Evolutionary conservation across 2,797 vertebrate genomes (phyloP).

Genomic region (Chelonia mydas): DNA sequence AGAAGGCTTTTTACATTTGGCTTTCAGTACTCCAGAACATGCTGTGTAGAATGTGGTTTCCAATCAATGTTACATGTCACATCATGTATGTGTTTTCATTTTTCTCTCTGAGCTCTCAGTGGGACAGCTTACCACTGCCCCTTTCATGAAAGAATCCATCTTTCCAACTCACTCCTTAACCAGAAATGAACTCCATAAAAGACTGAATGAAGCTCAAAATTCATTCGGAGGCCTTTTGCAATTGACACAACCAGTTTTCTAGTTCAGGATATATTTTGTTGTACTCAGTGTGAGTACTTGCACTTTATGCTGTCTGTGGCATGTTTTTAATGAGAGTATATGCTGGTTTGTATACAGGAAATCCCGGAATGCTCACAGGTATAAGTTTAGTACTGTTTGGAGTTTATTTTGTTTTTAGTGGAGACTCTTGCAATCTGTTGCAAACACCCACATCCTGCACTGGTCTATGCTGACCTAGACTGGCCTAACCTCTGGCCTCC

Average conservation of each 20-base stretch:
- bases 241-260: background rate
- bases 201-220: background rate
- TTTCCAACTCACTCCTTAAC: background rate
- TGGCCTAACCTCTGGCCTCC: slow-evolving; percentile 59
- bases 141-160: background rate
- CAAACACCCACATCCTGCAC: background rate
- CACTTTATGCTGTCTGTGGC: background rate
- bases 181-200: background rate
- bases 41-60: background rate
- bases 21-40: background rate
- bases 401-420: background rate
- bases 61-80: background rate
- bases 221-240: background rate
- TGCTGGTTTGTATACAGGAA: background rate
- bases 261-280: background rate
- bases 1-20: background rate
- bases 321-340: background rate
- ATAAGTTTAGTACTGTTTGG: background rate
- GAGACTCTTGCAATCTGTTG: background rate
- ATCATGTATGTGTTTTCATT: rapidly evolving
- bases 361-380: background rate
- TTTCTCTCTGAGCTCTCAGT: background rate
- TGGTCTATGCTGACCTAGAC: rapidly evolving
- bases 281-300: background rate
- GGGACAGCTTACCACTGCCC: background rate